Base-by-base conservation (phyloP, 2,113 vertebrate species). In the Sterna hirundo region DNA sequence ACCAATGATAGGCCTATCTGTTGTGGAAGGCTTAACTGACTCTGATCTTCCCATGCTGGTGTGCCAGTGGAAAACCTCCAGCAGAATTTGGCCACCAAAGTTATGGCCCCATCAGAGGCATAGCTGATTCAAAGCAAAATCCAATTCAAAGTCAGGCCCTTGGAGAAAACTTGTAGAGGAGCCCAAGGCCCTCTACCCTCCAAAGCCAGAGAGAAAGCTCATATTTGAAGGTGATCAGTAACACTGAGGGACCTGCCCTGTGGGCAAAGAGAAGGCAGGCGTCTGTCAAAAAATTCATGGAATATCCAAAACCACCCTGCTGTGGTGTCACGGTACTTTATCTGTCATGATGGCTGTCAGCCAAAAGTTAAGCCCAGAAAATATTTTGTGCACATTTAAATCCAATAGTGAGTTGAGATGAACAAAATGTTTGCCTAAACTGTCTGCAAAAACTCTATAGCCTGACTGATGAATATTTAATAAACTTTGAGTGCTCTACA, bases 31-130 rank as follows among this genome's bases (percentile, higher is more conserved):
- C 58, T 49, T 60, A 5, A 46, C 11, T 27, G 52, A 49, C 29
- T 18, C 46, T 20, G 11, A 58, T 72, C 36, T 12, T 78, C 55
- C 55, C 3, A 3, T 64, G 82, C 38, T 52, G 21, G n/a, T 69
- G 32, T 65, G 54, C 17, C 81, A 69, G 29, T 8, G 29, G 62
- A 83, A 86, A 70, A 83, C 3, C 3, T 46, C 49, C 32, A 83
- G 47, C 18, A 66, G 36, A 88, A 79, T 54, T 1, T 54, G 34
- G 47, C 34, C 47, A 66, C 42, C 46, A 66, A 21, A 88, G 71
- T 36, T 32, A 83, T 0, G 0, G 30, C 13, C 57, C 32, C 23
- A 27, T 44, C 6, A 9, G 57, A 80, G 47, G 44, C 18, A 57
- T 0, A 82, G 25, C 49, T 71, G 13, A 85, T 42, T 66, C 47